Evolutionary conservation across 2,888 invertebrate species (phyloP).

Genomic region (Synergus laeviventris): DNA sequence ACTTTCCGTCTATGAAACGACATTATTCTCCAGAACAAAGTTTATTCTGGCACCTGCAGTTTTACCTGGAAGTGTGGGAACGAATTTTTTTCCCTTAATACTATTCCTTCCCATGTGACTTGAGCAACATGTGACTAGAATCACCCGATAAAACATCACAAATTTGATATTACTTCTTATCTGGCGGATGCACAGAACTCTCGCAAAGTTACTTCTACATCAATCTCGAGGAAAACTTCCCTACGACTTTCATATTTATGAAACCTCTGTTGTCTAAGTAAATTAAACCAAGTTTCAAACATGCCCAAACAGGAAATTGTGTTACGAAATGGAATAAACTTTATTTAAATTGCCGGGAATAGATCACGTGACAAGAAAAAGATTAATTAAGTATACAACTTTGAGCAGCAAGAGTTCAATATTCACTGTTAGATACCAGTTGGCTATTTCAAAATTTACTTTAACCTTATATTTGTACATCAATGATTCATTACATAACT

Average conservation of each 20-base stretch:
- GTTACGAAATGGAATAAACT: neutral
- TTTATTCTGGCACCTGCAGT: neutral
- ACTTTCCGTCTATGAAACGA: neutral
- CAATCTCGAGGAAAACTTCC: neutral
- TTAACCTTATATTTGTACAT: neutral
- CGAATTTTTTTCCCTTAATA: neutral
- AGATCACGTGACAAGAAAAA: neutral
- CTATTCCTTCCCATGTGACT: slow-evolving; percentile 1
- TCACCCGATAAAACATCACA: slow-evolving; percentile 24
- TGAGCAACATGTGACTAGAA: slow-evolving; percentile 25
- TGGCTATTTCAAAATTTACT: neutral
- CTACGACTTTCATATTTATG: slow-evolving; percentile 14
- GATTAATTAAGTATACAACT: neutral
- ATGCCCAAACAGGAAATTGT: neutral
- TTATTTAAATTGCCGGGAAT: neutral
- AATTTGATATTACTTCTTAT: slow-evolving; percentile 28
- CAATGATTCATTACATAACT: neutral
- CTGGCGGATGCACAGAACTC: slow-evolving; percentile 2
- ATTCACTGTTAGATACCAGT: neutral
- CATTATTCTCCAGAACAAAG: neutral
- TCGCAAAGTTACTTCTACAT: slow-evolving; percentile 24
- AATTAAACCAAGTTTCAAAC: neutral
- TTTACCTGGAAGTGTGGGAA: neutral
- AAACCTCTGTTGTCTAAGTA: neutral
- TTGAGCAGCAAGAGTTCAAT: too few species aligned